Evolutionary conservation across 2,113 vertebrate species (phyloP), one percentile per base, ranked within the genome.

Genomic region (Carassius gibelio): DNA sequence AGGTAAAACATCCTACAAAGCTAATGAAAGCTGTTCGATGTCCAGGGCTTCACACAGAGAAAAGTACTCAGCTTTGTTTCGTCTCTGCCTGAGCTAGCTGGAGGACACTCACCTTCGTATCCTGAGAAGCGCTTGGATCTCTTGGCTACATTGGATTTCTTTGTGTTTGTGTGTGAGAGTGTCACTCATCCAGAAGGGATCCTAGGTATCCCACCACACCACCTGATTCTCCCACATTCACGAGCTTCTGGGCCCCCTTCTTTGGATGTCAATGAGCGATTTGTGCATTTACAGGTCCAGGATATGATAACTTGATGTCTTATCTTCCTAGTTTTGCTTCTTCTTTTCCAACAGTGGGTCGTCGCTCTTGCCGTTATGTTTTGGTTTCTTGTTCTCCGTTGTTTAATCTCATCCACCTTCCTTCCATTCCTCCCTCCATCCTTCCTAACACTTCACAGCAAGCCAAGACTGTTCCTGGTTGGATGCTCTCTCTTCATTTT

Each of bases 51-150:
- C 6, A 34, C 76, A n/a, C 30, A 17, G 74, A 82, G 61, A 57
- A 68, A 59, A 78, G 50, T 50, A 19, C 19, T 3, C 23, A 15
- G 62, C 42, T 66, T 36, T 77, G 17, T 36, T 72, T 23, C 13
- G 48, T 11, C 52, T 59, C 30, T 36, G 52, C n/a, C 75, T 80
- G 62, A 85, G 36, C 23, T 75, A 26, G n/a, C 76, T 19, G 75
- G 30, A 59, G 68, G 81, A 9, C 80, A 84, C 88, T 89, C 86
- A 88, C 88, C 88, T 84, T 87, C 81, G 14, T 42, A 62, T 84
- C 68, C 23, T 85, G 66, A 72, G 62, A 68, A 42, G 59, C 34
- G 30, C 42, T 42, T 69, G 83, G 59, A 81, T 71, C 86, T 68
- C 64, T 34, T 69, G 84, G 86, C 86, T 86, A 59, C 84, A 88